Evolutionary conservation across 2,797 vertebrate species (phyloP), one percentile per base, ranked within the genome.

Genomic region (Ambastaia sidthimunki): DNA sequence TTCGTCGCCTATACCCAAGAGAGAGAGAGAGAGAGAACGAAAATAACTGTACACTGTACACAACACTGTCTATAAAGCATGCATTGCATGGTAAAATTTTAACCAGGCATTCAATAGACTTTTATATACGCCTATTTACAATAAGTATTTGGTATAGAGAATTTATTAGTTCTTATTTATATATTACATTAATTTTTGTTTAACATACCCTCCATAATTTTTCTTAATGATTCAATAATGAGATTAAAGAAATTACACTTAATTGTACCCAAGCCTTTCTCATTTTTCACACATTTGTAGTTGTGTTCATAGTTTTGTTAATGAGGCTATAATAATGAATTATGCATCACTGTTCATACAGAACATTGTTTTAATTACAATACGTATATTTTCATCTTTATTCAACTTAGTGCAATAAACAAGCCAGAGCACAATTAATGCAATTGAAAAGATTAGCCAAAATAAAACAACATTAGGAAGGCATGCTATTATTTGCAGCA

Each of bases 1-100:
- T 92, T 93, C 91, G 89, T 87, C 91, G 90, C 88, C 89, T 87
- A 90, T 90, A 85, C 94, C 94, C 94, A 90, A 91, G 94, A 94
- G 47, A 76, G 41, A 48, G 34, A 18, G 16, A 1, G 21, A 25
- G 9, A 94, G 90, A 66, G n/a, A 57, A 52, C 80, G 82, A 71
- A n/a, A n/a, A n/a, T 44, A 69, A 62, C 34, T 16, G 37, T 48
- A 31, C 37, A 59, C 11, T 10, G 34, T 19, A 78, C 28, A 85
- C 2, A 59, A 69, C 48, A 55, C 15, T 54, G 16, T 4, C 15
- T 50, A 25, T 59, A 23, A 25, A 59, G 21, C 21, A 59, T 57
- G 54, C 54, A n/a, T 21, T 23, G 62, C 31, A 19, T 59, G 25
- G 7, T 44, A 4, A 52, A 21, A 34, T 37, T 19, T 19, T 28